phyloP scores from a whole-genome alignment of 2,797 vertebrate genomes.

The Trachurus trachurus region DNA sequence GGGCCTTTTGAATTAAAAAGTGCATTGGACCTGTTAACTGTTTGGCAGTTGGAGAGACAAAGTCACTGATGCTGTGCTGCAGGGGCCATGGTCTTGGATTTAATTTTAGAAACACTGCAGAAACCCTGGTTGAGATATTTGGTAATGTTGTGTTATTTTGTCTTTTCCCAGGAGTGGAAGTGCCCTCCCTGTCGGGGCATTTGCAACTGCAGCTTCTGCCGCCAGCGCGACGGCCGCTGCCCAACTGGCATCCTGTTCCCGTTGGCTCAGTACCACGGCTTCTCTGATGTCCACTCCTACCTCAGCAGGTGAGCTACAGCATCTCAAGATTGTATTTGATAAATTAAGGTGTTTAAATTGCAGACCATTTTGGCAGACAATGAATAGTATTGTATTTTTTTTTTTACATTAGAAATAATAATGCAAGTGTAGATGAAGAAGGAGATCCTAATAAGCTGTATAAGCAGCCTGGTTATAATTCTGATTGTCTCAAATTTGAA shows the following conservation, averaged over 20 bases:
- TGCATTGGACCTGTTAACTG: too few relatives aligned
- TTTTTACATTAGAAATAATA: not conserved
- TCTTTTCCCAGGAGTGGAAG: constrained; percentile 78
- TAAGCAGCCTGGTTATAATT: not conserved
- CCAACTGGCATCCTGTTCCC: constrained; percentile 87
- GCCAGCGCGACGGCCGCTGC: constrained; percentile 84
- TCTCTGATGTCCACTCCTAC: constrained; percentile 87
- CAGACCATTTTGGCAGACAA: not conserved
- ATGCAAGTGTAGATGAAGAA: not conserved
- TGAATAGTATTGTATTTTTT: not conserved
- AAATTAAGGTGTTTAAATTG: not conserved
- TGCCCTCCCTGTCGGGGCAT: constrained; percentile 87
- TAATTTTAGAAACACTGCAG: too few relatives aligned
- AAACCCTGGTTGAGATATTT: not conserved
- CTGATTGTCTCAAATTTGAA: not conserved
- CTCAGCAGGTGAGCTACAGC: constrained; percentile 71
- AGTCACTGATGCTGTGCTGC: too few relatives aligned
- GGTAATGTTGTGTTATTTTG: not conserved
- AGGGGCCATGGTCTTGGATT: not conserved
- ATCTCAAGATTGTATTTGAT: not conserved
- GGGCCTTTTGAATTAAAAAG: too few relatives aligned
- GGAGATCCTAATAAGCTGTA: not conserved
- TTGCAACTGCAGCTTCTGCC: constrained; percentile 89
- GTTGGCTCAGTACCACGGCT: constrained; percentile 85
- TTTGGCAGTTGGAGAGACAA: too few relatives aligned